A percentile compares a stretch with the other conserved stretches of the same genome.
phyloP scores from a whole-genome alignment of 2,797 vertebrate species.

The Florisuga fusca region DNA sequence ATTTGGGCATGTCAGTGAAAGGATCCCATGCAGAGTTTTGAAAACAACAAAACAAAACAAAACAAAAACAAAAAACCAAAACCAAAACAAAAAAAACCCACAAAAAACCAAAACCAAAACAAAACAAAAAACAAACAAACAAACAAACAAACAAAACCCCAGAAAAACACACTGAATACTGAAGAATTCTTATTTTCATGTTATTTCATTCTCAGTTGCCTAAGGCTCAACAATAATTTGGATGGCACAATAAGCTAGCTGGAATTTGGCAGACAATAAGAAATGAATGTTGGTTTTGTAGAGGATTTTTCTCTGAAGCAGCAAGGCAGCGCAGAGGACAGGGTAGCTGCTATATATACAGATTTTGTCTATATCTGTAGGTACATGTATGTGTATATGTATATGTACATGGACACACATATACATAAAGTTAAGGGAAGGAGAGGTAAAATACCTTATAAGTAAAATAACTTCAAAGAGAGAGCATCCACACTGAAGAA shows the following conservation, averaged over 20 bases:
- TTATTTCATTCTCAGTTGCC: neutral
- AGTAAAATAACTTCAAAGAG: neutral
- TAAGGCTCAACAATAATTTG: neutral
- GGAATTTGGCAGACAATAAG: neutral
- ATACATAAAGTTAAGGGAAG: neutral
- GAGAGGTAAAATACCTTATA: neutral
- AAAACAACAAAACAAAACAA: too few species aligned
- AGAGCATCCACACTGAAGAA: neutral
- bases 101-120: too few species aligned
- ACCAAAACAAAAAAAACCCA: too few species aligned
- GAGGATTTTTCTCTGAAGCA: neutral
- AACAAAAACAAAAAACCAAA: too few species aligned
- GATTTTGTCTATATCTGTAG: neutral
- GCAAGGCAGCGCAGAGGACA: neutral
- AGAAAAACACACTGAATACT: neutral
- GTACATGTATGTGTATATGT: neutral
- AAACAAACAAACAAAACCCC: too few species aligned
- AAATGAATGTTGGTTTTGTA: neutral
- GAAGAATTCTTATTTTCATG: neutral
- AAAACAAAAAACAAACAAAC: too few species aligned
- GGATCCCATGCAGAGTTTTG: too few species aligned
- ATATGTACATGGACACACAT: neutral
- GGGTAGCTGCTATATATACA: neutral
- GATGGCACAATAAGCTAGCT: neutral
- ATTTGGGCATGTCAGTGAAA: neutral